A percentile compares a stretch with the other conserved stretches of the same genome.
Evolutionary conservation across 2,113 vertebrate species (phyloP).

Genomic region (Orycteropus afer): DNA sequence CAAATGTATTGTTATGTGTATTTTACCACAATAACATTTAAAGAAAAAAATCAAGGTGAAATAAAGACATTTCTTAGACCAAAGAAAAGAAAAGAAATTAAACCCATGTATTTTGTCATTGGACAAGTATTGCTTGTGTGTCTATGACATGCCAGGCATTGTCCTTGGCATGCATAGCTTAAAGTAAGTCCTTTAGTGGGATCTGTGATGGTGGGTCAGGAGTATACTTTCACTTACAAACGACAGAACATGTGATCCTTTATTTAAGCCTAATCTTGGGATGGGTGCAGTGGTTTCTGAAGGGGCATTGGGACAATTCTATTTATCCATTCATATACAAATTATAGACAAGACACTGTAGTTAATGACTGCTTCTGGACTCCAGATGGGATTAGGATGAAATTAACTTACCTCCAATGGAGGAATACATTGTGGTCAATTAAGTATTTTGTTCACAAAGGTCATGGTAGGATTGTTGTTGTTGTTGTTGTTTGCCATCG

Average conservation of each 20-base stretch:
- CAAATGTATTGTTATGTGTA: not conserved
- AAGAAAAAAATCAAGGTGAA: not conserved
- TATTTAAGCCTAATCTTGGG: not conserved
- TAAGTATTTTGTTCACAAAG: constrained; percentile 42
- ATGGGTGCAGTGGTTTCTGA: not conserved
- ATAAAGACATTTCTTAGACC: not conserved
- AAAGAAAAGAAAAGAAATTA: not conserved
- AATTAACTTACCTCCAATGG: not conserved
- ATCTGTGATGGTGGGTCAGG: not conserved
- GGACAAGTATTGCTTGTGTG: not conserved
- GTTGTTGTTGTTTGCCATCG: too few relatives aligned
- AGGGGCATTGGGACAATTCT: constrained; percentile 15
- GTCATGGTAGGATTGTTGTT: not conserved
- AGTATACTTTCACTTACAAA: not conserved
- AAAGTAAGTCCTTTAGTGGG: not conserved
- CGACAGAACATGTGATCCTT: not conserved
- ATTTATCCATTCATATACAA: not conserved
- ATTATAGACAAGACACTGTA: not conserved
- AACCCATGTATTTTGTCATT: not conserved
- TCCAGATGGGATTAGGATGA: constrained; percentile 4
- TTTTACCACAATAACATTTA: not conserved
- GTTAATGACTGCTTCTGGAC: constrained; percentile 23
- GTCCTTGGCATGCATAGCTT: not conserved
- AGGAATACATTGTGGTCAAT: not conserved
- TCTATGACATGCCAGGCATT: not conserved